Evolutionary conservation across 2,113 vertebrate genomes (phyloP).

Genomic region (Dromiciops gliroides): DNA sequence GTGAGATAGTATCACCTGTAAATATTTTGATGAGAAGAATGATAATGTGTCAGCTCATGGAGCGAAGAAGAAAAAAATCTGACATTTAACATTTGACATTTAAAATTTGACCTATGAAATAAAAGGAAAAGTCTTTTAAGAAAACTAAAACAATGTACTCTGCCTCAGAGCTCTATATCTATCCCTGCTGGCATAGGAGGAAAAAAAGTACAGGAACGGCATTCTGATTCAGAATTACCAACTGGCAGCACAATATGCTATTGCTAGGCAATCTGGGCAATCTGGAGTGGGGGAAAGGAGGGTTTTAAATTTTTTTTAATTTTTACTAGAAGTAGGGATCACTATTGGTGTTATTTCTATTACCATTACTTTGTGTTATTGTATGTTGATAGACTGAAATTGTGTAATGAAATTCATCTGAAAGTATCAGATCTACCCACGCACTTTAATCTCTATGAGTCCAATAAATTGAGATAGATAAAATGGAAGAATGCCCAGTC

Average conservation of each 20-base stretch:
- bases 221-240: conserved; percentile 31
- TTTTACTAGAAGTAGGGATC: conserved; percentile 9
- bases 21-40: conserved; percentile 75
- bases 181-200: not conserved
- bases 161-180: not conserved
- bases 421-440: conserved; percentile 5
- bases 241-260: too few relatives aligned
- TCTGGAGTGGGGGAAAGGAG: not conserved
- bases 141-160: conserved; percentile 42
- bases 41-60: conserved; percentile 51
- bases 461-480: conserved; percentile 35
- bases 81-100: not conserved
- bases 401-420: not conserved
- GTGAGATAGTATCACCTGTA: conserved; percentile 41
- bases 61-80: conserved; percentile 33
- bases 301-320: not conserved
- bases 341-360: conserved; percentile 4
- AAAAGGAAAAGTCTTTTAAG: conserved; percentile 57
- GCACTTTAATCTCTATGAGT: conserved; percentile 42
- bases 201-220: not conserved
- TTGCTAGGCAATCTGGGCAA: conserved; percentile 21
- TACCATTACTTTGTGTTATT: conserved; percentile 12
- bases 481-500: not conserved
- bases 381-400: conserved; percentile 17
- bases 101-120: conserved; percentile 37